Evolutionary conservation across 2,888 invertebrate genomes (phyloP), one percentile per base, ranked within the genome.

Genomic region (Drosophila leonis): DNA sequence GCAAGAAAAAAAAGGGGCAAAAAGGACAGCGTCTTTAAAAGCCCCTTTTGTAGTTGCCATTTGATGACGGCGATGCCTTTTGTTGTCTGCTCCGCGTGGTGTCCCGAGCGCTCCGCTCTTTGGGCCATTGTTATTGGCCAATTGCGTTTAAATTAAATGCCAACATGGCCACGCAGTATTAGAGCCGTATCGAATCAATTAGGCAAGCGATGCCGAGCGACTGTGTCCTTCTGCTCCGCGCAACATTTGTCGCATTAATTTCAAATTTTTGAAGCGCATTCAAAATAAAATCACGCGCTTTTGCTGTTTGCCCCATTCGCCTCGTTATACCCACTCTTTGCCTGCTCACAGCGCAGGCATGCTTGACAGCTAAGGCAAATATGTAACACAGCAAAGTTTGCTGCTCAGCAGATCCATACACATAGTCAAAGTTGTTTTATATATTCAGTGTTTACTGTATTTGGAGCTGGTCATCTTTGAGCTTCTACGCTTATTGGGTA

Each of bases 221-320:
- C 42, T 41, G 5, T 31, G 42, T 39, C 31, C 59, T 39, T 33
- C 51, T 31, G 42, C 12, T 33, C 31, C 31, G 60, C 49, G 63
- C 65, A 61, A 65, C 72, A 84, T 75, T 80, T 82, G 83, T 75
- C 68, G 75, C 77, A 85, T 83, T 77, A 77, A 83, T 80, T 80
- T 83, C 66, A 59, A 75, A 71, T 64, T 84, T 78, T 73, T 52
- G 20, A 62, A 72, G 72, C 85, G 76, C 82, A 73, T 76, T 80
- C 68, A 76, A 69, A 82, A 75, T 61, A 68, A 72, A 73, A 84
- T 84, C 84, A 72, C 65, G 56, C 65, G 41, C 29, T 13, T 42
- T 39, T n/a, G 20, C 20, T 7, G 49, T 39, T 39, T n/a, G 24
- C 31, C 20, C 20, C 41, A 13, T 18, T 33, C 2, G 7, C 44